phyloP scores from a whole-genome alignment of 2,888 invertebrate species.

The Tuberolachnus salignus region DNA sequence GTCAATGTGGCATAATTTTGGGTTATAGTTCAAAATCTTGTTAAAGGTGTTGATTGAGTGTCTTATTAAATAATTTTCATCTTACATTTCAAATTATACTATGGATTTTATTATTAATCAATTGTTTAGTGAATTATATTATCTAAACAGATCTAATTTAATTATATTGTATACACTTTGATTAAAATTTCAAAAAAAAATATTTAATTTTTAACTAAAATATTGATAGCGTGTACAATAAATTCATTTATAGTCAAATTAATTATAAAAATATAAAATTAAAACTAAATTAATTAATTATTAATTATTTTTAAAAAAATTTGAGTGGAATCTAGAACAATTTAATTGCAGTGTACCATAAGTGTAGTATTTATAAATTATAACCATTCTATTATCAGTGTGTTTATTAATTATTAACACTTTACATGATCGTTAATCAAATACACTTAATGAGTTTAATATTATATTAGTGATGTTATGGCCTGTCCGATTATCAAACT shows the following conservation, averaged over 20 bases:
- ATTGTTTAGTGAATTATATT: slow-evolving; percentile 15
- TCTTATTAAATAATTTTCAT: not conserved
- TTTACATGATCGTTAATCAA: not conserved
- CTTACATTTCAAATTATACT: not conserved
- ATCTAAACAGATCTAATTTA: slow-evolving; percentile 5
- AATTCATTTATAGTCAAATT: slow-evolving; percentile 30
- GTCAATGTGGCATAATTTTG: slow-evolving; percentile 17
- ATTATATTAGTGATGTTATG: no score
- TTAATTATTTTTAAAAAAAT: slow-evolving; percentile 8
- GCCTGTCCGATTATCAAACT: no score
- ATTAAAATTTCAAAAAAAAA: not conserved
- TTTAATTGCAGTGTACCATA: slow-evolving; percentile 14
- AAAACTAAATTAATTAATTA: not conserved
- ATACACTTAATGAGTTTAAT: no score
- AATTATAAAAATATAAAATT: slow-evolving; percentile 2
- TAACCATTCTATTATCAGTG: slow-evolving; percentile 12
- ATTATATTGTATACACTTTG: not conserved
- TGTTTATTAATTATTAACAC: slow-evolving; percentile 5
- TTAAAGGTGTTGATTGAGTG: not conserved
- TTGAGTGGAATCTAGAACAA: slow-evolving; percentile 36
- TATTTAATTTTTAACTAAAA: slow-evolving; percentile 15
- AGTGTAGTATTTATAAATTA: slow-evolving; percentile 7
- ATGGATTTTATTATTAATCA: slow-evolving; percentile 9
- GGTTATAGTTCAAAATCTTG: slow-evolving; percentile 2
- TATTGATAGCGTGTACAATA: slow-evolving; percentile 15